phyloP scores from a whole-genome alignment of 1,140 invertebrate genomes.

The Drosophila eugracilis region DNA sequence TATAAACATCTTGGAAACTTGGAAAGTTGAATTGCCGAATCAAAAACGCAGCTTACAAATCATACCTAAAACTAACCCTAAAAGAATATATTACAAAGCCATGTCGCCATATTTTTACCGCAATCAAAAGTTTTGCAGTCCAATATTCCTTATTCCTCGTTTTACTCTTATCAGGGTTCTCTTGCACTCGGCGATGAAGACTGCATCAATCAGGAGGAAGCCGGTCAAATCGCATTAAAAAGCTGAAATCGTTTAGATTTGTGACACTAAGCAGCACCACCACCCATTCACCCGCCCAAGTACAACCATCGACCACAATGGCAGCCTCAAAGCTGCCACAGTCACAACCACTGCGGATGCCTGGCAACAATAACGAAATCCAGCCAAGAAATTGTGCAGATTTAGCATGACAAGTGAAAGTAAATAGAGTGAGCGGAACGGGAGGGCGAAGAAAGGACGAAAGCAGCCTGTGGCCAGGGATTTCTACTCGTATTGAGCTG shows the following conservation, averaged over 20 bases:
- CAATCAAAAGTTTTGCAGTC: constrained; percentile 7
- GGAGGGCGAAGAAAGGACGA: neutral
- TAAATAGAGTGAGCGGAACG: constrained; percentile 53
- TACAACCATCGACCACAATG: constrained; percentile 3
- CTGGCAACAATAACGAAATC: constrained; percentile 49
- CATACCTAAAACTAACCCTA: too few relatives aligned
- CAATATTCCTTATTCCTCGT: constrained; percentile 26
- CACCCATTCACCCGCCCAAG: constrained; percentile 13
- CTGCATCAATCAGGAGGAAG: constrained; percentile 54
- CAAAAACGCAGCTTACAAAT: too few relatives aligned
- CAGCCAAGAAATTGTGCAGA: constrained; percentile 60
- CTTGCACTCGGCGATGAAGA: constrained; percentile 24
- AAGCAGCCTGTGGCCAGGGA: constrained; percentile 23
- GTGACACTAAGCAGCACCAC: constrained; percentile 63
- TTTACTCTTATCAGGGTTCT: constrained; percentile 1
- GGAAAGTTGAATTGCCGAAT: too few relatives aligned
- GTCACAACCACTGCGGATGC: constrained; percentile 14
- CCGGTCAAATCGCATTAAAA: constrained; percentile 66
- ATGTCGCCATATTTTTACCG: neutral
- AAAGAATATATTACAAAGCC: too few relatives aligned
- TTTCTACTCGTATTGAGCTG: constrained; percentile 25
- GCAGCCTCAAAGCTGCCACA: constrained; percentile 16
- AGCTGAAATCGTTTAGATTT: constrained; percentile 77
- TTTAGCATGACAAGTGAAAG: constrained; percentile 69
- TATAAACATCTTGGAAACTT: too few relatives aligned